phyloP scores from a whole-genome alignment of 1,140 invertebrate genomes.

The Drosophila takahashii region DNA sequence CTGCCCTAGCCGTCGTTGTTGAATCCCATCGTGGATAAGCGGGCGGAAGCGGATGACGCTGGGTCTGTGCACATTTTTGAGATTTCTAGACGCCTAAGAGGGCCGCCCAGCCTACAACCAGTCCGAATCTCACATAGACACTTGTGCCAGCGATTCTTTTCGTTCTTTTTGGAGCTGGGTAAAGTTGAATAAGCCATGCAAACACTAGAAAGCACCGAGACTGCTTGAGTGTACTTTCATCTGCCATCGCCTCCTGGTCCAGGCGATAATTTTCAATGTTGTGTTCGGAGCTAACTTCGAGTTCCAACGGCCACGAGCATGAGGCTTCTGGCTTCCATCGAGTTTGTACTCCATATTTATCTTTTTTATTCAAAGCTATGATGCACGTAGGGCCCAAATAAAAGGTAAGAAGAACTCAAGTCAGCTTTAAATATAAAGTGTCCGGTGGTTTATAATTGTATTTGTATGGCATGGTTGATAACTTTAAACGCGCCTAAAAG shows the following conservation, averaged over 20 bases:
- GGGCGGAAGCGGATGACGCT: constrained; percentile 66
- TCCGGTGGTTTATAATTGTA: not conserved
- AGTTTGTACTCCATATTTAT: constrained; percentile 4
- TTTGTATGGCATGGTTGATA: too few species aligned
- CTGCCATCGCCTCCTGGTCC: constrained; percentile 9
- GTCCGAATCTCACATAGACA: constrained; percentile 47
- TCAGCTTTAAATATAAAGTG: constrained; percentile 1
- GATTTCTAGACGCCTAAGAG: constrained; percentile 77
- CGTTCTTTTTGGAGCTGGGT: constrained; percentile 38
- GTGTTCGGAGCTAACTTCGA: constrained; percentile 43
- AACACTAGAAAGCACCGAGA: constrained; percentile 61
- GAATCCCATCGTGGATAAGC: constrained; percentile 41
- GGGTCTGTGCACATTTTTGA: constrained; percentile 77
- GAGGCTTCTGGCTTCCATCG: constrained; percentile 34
- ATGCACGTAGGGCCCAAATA: constrained; percentile 12
- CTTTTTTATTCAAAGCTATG: constrained; percentile 25
- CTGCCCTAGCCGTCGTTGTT: constrained; percentile 13
- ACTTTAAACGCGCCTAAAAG: constrained; percentile 62
- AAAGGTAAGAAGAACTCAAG: not conserved
- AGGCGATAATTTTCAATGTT: constrained; percentile 79
- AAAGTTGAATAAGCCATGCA: constrained; percentile 73
- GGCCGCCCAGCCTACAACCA: constrained; percentile 46
- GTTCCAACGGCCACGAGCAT: constrained; percentile 45
- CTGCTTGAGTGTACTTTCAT: constrained; percentile 42
- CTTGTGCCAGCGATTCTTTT: constrained; percentile 49